A percentile compares a stretch with the other conserved stretches of the same genome.
Conservation (phyloP, 2,888 invertebrate species). For the Cryptosula pallasiana region DNA sequence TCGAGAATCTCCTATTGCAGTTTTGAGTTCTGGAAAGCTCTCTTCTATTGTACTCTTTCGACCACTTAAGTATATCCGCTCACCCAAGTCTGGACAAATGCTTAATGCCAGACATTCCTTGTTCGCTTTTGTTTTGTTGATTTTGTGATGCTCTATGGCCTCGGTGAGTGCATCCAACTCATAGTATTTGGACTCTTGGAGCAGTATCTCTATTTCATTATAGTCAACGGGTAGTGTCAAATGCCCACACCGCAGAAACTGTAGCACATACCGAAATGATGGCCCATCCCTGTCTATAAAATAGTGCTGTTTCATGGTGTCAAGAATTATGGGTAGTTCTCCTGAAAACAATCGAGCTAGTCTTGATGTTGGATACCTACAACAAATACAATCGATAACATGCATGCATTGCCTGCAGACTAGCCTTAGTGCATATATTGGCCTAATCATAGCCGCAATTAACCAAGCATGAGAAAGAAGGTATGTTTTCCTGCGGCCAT, state of each 20-base stretch:
- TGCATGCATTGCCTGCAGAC: not conserved
- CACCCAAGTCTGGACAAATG: constrained; percentile 74
- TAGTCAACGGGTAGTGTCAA: constrained; percentile 82
- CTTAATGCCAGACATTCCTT: constrained; percentile 67
- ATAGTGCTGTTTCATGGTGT: constrained; percentile 93
- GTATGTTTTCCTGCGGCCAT: not conserved
- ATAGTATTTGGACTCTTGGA: constrained; percentile 86
- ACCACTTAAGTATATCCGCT: constrained; percentile 74
- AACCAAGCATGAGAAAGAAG: not conserved
- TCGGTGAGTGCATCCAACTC: constrained; percentile 63
- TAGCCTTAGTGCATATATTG: not conserved
- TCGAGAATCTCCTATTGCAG: constrained; percentile 70
- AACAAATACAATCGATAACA: constrained; percentile 37
- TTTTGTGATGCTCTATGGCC: constrained; percentile 24
- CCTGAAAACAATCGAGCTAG: constrained; percentile 91
- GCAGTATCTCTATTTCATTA: constrained; percentile 74
- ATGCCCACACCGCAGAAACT: constrained; percentile 87
- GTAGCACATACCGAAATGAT: constrained; percentile 94
- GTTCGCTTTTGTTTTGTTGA: not conserved
- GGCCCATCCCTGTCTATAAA: constrained; percentile 97
- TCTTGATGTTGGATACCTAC: constrained; percentile 87
- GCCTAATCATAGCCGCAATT: constrained; percentile 8
- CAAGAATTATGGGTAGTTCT: constrained; percentile 87
- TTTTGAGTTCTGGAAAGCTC: constrained; percentile 60
- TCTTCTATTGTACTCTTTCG: constrained; percentile 66